Conservation (phyloP, 2,113 vertebrate genomes). For the Siniperca chuatsi region DNA sequence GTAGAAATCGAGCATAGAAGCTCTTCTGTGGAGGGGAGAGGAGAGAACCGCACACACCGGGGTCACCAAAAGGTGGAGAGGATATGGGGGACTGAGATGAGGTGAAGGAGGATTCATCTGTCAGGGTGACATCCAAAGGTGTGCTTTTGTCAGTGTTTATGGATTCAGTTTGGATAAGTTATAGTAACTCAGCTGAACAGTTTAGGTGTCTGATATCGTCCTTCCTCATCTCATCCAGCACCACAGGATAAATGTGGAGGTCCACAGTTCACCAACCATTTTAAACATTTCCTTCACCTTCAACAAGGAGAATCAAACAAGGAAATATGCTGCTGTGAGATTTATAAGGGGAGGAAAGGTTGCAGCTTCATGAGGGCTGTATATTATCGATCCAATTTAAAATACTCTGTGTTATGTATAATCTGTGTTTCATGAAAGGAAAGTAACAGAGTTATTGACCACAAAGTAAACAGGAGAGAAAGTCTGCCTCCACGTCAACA, state of each 20-base stretch:
- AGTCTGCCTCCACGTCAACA: constrained; percentile 19
- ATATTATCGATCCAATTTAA: not conserved
- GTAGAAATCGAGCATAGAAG: constrained; percentile 98
- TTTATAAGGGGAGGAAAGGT: not conserved
- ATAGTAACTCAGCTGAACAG: not conserved
- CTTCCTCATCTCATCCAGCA: constrained; percentile 55
- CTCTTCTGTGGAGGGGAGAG: constrained; percentile 90
- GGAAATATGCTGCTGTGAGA: not conserved
- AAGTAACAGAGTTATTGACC: not conserved
- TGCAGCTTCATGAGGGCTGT: constrained; percentile 2
- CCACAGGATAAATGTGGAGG: constrained; percentile 33
- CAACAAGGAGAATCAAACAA: constrained; percentile 12
- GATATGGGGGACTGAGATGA: constrained; percentile 69
- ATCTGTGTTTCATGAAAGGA: constrained; percentile 14
- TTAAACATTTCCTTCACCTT: constrained; percentile 27
- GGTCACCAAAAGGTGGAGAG: constrained; percentile 78
- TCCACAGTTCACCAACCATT: constrained; percentile 40
- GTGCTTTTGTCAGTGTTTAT: not conserved
- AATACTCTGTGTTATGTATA: not conserved
- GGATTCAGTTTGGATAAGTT: not conserved
- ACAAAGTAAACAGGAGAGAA: constrained; percentile 5
- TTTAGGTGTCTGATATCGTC: constrained; percentile 26
- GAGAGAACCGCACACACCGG: constrained; percentile 82
- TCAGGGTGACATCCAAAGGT: not conserved
- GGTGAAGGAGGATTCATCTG: constrained; percentile 48